Evolutionary conservation across 2,113 vertebrate species (phyloP), one percentile per base, ranked within the genome.

Genomic region (Oryzias curvinotus): DNA sequence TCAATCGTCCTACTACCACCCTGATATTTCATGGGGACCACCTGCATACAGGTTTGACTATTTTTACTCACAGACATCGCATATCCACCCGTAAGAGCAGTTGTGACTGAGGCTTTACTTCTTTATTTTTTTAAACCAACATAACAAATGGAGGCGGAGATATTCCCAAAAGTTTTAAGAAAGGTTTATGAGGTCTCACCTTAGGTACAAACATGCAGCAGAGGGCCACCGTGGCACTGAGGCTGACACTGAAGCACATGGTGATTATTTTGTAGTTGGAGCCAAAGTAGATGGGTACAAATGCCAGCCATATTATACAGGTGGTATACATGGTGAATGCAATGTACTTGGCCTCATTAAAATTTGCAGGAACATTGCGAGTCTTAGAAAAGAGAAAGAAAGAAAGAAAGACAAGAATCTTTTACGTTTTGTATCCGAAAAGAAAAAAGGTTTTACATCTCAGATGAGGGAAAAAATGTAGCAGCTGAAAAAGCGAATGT

Each of bases 191-290:
- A 5, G 48, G 25, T 7, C 76, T 85, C 76, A 91, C 95, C 90
- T 99, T 99, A 19, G 97, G 97, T 46, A 95, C 96, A 68, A 99
- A 99, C 97, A 99, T 99, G 57, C 97, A 99, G 79, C 97, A 94
- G 0, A 99, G 92, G 0, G 97, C 97, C 87, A 99, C 97, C 0
- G 97, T 99, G 86, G 97, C 97, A 13, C 97, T 99, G 81, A 99
- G 91, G 77, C 96, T 98, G 56, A 99, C 97, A 0, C 96, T 98
- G 92, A 99, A 99, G 85, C 97, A 99, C 94, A 97, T 99, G 66
- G 97, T 99, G 91, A 99, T 97, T 77, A 98, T 98, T 91, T 99
- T 99, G 91, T 99, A 99, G 91, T 99, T 98, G 87, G 97, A 99
- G 78, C 97, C 97, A 60, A 99, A 99, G 93, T 99, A 99, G 86